phyloP scores from a whole-genome alignment of 2,888 invertebrate species.

The Melinopterus prodromus region DNA sequence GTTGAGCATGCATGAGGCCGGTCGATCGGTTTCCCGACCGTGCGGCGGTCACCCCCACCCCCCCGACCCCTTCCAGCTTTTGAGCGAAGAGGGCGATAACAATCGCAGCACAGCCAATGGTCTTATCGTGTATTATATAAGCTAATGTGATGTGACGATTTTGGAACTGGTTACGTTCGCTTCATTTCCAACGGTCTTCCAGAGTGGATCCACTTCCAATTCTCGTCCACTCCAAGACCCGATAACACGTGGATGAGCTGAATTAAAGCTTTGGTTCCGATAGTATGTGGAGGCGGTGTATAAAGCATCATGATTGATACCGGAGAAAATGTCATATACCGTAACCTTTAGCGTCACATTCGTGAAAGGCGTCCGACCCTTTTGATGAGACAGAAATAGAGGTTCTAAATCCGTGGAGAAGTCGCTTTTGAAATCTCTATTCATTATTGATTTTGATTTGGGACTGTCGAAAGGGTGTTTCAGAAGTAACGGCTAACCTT shows the following conservation, averaged over 20 bases:
- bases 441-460: no score
- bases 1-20: constrained; percentile 54
- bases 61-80: constrained; percentile 47
- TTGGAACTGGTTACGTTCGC: constrained; percentile 46
- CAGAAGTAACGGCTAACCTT: no score
- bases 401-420: no score
- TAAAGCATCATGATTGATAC: no score
- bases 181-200: constrained; percentile 30
- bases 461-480: no score
- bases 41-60: constrained; percentile 32
- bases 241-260: not conserved
- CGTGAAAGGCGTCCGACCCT: no score
- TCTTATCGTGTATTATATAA: constrained; percentile 55
- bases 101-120: constrained; percentile 55
- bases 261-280: no score
- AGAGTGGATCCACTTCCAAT: not conserved
- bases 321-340: no score
- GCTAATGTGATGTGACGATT: constrained; percentile 55
- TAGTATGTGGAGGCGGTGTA: no score
- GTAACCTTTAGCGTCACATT: no score
- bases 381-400: no score
- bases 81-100: constrained; percentile 55
- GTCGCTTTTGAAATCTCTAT: no score
- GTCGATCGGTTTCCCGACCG: constrained; percentile 49
- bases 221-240: not conserved